These are phyloP conservation scores for Trissoscelio sp. DNA, from an alignment of 2,888 invertebrate genomes.

Conservation along the genomic window DNA sequence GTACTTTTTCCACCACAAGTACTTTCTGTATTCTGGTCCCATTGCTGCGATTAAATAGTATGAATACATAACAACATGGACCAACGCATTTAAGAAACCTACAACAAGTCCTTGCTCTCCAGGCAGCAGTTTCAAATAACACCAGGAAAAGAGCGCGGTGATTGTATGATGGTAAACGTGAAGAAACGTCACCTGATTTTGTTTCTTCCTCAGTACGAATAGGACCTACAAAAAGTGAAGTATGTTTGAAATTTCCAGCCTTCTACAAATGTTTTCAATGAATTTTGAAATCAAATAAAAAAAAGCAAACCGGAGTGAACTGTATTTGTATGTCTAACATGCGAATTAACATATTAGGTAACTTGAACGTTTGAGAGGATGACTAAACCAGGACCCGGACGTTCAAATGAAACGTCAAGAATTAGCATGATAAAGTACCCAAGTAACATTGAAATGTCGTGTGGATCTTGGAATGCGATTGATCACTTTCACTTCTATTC, in stretches of 20 bases:
- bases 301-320: background rate
- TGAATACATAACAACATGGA: conserved; percentile 92
- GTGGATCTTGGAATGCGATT: conserved; percentile 15
- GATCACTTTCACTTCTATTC: conserved; percentile 32
- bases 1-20: conserved; percentile 93
- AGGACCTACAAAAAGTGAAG: conserved; percentile 81
- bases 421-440: conserved; percentile 48
- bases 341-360: conserved; percentile 40
- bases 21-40: conserved; percentile 89
- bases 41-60: conserved; percentile 91
- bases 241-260: background rate
- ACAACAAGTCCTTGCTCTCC: conserved; percentile 90
- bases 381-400: background rate
- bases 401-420: background rate
- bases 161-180: conserved; percentile 86
- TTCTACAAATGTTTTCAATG: background rate
- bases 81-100: conserved; percentile 89
- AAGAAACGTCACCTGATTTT: conserved; percentile 85
- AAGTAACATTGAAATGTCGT: conserved; percentile 22
- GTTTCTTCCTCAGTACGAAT: conserved; percentile 86
- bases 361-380: background rate
- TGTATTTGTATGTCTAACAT: too few relatives aligned
- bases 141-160: conserved; percentile 82
- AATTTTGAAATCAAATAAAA: background rate
- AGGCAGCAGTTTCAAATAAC: conserved; percentile 84